Conservation (phyloP, 2,113 vertebrate genomes). For the Hystrix cristata region DNA sequence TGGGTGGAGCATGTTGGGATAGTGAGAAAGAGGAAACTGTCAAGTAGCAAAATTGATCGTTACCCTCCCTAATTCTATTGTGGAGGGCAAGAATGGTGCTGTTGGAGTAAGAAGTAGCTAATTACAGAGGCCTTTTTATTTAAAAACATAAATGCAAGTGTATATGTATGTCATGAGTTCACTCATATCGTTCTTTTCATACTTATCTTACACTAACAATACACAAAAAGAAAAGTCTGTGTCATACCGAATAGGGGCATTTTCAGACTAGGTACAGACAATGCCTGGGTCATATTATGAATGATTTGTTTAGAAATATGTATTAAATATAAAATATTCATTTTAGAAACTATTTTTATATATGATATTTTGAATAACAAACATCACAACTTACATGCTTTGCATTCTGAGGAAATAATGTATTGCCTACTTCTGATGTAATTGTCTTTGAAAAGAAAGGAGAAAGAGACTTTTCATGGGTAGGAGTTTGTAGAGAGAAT, state of each 20-base stretch:
- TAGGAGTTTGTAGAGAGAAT: slow-evolving; percentile 44
- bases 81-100: not conserved
- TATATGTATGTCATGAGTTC: too few species aligned
- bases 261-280: not conserved
- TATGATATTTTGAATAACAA: not conserved
- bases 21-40: not conserved
- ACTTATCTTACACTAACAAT: not conserved
- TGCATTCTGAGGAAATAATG: not conserved
- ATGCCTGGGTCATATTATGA: not conserved
- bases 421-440: not conserved
- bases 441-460: slow-evolving; percentile 49
- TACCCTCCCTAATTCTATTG: not conserved
- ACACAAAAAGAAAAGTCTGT: not conserved
- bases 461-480: not conserved
- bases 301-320: not conserved
- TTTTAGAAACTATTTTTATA: not conserved
- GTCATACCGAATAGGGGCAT: not conserved
- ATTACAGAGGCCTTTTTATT: not conserved
- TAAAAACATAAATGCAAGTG: not conserved
- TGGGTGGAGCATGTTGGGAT: fast-evolving
- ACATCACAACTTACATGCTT: not conserved
- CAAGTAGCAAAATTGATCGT: not conserved
- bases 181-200: not conserved
- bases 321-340: slow-evolving; percentile 40
- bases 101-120: not conserved